These are phyloP conservation scores for Anadara kagoshimensis DNA, from an alignment of 1,140 invertebrate genomes.

Conservation along the genomic window DNA sequence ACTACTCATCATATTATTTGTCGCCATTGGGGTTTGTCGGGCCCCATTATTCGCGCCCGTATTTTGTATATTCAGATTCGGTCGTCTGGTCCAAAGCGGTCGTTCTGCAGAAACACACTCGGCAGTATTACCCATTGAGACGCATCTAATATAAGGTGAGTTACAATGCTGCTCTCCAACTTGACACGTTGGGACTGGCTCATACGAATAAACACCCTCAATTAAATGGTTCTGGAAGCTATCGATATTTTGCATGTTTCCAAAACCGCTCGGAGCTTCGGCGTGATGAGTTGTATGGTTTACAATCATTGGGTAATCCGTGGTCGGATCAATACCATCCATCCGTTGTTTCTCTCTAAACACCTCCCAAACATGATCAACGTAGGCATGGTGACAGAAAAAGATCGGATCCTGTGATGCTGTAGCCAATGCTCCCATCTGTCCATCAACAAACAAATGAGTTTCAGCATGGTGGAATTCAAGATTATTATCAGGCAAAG, in stretches of 20 bases:
- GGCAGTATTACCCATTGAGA: not conserved
- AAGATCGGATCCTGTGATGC: conserved; percentile 72
- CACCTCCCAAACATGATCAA: conserved; percentile 69
- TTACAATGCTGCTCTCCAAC: conserved; percentile 47
- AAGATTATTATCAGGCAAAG: conserved; percentile 50
- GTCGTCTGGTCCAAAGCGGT: not conserved
- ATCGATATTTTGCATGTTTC: conserved; percentile 44
- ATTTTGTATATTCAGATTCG: not conserved
- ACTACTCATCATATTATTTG: not conserved
- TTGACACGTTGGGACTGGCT: conserved; percentile 51
- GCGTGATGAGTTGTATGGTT: conserved; percentile 37
- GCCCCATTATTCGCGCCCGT: not conserved
- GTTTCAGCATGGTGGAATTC: conserved; percentile 62
- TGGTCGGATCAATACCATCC: conserved; percentile 42
- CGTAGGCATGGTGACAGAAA: conserved; percentile 72
- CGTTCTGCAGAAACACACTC: conserved; percentile 28
- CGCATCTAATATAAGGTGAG: conserved; percentile 52
- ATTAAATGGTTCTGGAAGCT: conserved; percentile 52
- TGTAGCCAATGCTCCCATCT: conserved; percentile 60
- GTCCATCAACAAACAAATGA: conserved; percentile 64
- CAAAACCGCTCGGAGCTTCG: conserved; percentile 26
- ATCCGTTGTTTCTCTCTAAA: conserved; percentile 59
- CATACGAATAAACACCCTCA: conserved; percentile 54
- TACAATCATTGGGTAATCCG: conserved; percentile 44
- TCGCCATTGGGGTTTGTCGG: not conserved